These are phyloP conservation scores for Apostichopus parvimensis DNA, from an alignment of 35 echinoderm and acorn worm species.

Conservation along the genomic window DNA sequence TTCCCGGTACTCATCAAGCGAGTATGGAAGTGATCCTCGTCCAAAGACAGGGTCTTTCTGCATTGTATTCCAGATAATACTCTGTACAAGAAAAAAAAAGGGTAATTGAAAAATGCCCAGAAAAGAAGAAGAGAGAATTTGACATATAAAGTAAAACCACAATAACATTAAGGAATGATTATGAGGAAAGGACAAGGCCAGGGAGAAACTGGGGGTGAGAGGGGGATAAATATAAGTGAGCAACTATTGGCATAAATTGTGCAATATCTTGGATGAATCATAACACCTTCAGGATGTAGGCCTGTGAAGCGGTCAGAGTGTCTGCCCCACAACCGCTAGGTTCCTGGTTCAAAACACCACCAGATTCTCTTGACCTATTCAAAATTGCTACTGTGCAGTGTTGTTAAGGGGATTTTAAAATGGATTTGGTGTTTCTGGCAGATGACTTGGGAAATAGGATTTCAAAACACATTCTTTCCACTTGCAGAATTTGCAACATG, in stretches of 20 bases:
- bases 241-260: not conserved
- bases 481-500: too few relatives aligned
- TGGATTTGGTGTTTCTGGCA: too few relatives aligned
- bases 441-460: too few relatives aligned
- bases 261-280: not conserved
- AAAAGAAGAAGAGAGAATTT: not conserved
- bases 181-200: not conserved
- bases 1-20: conserved; percentile 66
- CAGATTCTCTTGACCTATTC: too few relatives aligned
- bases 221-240: not conserved
- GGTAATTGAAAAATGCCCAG: not conserved
- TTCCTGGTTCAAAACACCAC: too few relatives aligned
- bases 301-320: too few relatives aligned
- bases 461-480: too few relatives aligned
- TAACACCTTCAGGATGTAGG: too few relatives aligned
- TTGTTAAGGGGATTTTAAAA: too few relatives aligned
- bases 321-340: too few relatives aligned
- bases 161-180: too few relatives aligned
- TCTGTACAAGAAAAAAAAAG: conserved; percentile 30
- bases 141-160: not conserved
- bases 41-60: conserved; percentile 82
- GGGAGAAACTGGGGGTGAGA: not conserved
- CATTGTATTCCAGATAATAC: conserved; percentile 73
- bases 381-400: too few relatives aligned
- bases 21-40: conserved; percentile 21